Percentiles rank a stretch among this genome's conserved stretches.
phyloP scores from a whole-genome alignment of 1,140 invertebrate genomes.

The Dufourea novaeangliae region DNA sequence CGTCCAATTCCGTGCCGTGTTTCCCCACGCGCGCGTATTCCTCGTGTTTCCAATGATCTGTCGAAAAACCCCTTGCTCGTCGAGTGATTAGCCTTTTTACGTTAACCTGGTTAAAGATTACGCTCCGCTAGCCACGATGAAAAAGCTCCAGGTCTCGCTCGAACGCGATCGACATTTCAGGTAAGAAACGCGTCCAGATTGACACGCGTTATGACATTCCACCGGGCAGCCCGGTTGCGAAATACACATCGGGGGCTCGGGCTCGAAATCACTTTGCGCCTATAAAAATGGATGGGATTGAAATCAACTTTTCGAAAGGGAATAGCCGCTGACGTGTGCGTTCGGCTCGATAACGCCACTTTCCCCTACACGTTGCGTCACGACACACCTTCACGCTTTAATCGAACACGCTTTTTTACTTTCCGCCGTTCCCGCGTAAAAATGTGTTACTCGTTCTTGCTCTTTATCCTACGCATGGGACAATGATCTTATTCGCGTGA shows the following conservation, averaged over 20 bases:
- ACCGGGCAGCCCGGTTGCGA: constrained; percentile 15
- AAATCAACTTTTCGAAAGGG: constrained; percentile 15
- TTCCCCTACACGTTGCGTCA: constrained; percentile 42
- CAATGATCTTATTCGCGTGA: not conserved
- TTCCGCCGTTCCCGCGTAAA: constrained; percentile 13
- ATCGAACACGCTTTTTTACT: constrained; percentile 46
- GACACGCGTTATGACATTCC: constrained; percentile 52
- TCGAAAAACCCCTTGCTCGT: constrained; percentile 2
- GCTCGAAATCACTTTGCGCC: constrained; percentile 33
- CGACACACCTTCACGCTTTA: constrained; percentile 30
- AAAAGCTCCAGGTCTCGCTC: constrained; percentile 30
- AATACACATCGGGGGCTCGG: constrained; percentile 4
- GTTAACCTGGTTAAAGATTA: constrained; percentile 48
- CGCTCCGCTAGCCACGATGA: constrained; percentile 26
- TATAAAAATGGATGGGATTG: constrained; percentile 41
- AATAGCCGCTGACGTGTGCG: not conserved
- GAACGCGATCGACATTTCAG: constrained; percentile 19
- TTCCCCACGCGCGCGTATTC: constrained; percentile 13
- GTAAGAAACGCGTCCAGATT: constrained; percentile 11
- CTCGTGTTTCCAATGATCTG: not conserved
- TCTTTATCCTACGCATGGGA: not conserved
- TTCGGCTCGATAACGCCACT: constrained; percentile 23
- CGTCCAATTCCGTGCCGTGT: constrained; percentile 28
- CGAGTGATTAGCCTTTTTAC: constrained; percentile 44
- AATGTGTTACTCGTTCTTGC: not conserved